Base-by-base conservation (phyloP, 1,140 invertebrate species). In the Olivierus martensii region DNA sequence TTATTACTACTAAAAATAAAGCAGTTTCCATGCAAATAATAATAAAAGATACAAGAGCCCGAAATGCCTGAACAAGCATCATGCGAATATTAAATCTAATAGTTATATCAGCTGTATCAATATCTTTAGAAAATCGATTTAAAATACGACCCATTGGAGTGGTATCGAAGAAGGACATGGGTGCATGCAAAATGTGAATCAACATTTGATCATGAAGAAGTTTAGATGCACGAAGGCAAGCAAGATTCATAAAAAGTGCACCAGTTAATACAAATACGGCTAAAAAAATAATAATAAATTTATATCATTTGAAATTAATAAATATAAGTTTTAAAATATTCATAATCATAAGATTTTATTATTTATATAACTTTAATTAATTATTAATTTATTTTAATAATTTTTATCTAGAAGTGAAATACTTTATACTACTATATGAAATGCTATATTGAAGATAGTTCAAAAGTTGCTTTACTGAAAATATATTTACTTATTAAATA, bases 11-110 rank as follows among this genome's bases (percentile, higher is more conserved):
- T 53, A 91, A 65, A 71, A 96, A 94, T 61, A 82, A 75, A 0
- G 89, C 89, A 36, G 91, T 95, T 56, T 63, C 56, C 7, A 64
- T 17, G 14, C 49, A 59, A 15, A 64, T 63, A 17, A 62, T 84
- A 65, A 96, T 94, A 42, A 96, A 69, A 4, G 89, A 90, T 34
- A 83, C 82, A 53, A 91, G 64, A 6, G 92, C 87, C 79, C 88
- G 70, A 63, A 80, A 78, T 37, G 63, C 47, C 48, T 62, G 64
- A 34, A 61, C 62, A 14, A 70, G 47, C 56, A 69, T 63, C 39
- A 70, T 71, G 14, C 71, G 65, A 0, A 77, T 53, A 49, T 75
- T 75, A 55, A 74, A 73, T 38, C 72, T 71, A 11, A 77, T 59
- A 9, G 69, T 67, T 54, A 50, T 62, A 61, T 77, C 75, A 21